Conservation (phyloP, 1,140 invertebrate genomes). For the Drosophila paulistorum region DNA sequence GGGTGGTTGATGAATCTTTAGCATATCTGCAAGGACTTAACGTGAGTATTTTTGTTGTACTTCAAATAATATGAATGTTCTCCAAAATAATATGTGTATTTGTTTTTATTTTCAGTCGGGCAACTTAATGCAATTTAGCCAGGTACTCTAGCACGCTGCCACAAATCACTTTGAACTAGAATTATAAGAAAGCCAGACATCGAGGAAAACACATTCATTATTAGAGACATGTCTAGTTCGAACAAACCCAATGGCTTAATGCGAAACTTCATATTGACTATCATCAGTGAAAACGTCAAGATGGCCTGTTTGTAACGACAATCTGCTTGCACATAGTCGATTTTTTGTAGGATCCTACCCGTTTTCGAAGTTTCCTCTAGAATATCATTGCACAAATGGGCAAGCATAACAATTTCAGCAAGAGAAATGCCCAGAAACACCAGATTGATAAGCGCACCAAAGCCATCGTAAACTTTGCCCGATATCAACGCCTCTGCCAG, state of each 20-base stretch:
- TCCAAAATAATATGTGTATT: not conserved
- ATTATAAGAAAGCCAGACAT: slow-evolving; percentile 60
- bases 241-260: slow-evolving; percentile 68
- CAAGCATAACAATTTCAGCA: slow-evolving; percentile 55
- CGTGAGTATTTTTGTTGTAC: slow-evolving; percentile 47
- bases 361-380: slow-evolving; percentile 45
- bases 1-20: slow-evolving; percentile 55
- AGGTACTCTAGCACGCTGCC: slow-evolving; percentile 62
- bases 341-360: slow-evolving; percentile 54
- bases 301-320: slow-evolving; percentile 59
- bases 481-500: slow-evolving; percentile 65
- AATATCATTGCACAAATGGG: slow-evolving; percentile 52
- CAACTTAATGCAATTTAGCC: slow-evolving; percentile 78
- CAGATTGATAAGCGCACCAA: slow-evolving; percentile 62
- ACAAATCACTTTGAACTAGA: slow-evolving; percentile 60
- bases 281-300: slow-evolving; percentile 54
- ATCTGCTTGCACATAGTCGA: slow-evolving; percentile 51
- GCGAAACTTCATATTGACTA: slow-evolving; percentile 53
- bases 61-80: not conserved
- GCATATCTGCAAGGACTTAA: slow-evolving; percentile 72
- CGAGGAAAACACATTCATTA: slow-evolving; percentile 51
- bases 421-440: slow-evolving; percentile 70
- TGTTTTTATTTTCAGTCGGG: slow-evolving; percentile 61
- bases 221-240: slow-evolving; percentile 59
- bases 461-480: slow-evolving; percentile 59